Conservation (phyloP, 2,888 invertebrate genomes). For the Drosophila stalkeri region DNA sequence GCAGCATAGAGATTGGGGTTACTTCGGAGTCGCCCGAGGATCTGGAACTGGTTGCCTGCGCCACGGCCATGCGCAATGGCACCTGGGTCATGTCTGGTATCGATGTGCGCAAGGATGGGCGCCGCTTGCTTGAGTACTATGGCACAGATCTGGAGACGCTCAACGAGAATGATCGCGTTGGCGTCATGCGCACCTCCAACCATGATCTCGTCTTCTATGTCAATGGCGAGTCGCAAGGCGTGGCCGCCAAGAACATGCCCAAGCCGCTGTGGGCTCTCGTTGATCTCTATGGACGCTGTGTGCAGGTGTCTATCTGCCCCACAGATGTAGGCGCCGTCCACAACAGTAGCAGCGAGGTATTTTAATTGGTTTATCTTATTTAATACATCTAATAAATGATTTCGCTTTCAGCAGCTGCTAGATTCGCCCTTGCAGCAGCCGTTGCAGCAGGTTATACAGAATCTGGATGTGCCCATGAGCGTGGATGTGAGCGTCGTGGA, state of each 20-base stretch:
- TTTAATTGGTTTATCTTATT: background rate
- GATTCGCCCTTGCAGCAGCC: slow-evolving; percentile 71
- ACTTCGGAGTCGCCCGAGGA: slow-evolving; percentile 89
- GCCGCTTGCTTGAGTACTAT: slow-evolving; percentile 92
- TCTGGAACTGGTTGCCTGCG: slow-evolving; percentile 90
- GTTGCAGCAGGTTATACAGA: slow-evolving; percentile 78
- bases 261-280: slow-evolving; percentile 90
- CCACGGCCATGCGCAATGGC: slow-evolving; percentile 91
- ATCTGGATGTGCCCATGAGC: slow-evolving; percentile 84
- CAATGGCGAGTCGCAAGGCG: slow-evolving; percentile 95
- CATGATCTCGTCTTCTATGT: slow-evolving; percentile 94
- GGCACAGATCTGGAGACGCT: slow-evolving; percentile 94
- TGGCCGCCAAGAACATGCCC: slow-evolving; percentile 92
- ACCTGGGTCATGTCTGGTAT: slow-evolving; percentile 97
- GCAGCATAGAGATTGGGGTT: slow-evolving; percentile 91
- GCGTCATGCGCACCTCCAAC: slow-evolving; percentile 92
- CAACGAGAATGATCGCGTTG: slow-evolving; percentile 92
- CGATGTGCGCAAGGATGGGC: slow-evolving; percentile 93
- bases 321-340: slow-evolving; percentile 20
- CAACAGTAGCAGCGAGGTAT: slow-evolving; percentile 34
- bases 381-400: no score
- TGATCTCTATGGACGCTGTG: slow-evolving; percentile 93
- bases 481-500: slow-evolving; percentile 80
- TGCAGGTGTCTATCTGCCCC: slow-evolving; percentile 88
- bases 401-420: slow-evolving; percentile 29